Percentiles rank a stretch among this genome's conserved stretches.
These are phyloP conservation scores for Drosophila setifemur DNA, from an alignment of 1,140 invertebrate species.

Conservation along the genomic window DNA sequence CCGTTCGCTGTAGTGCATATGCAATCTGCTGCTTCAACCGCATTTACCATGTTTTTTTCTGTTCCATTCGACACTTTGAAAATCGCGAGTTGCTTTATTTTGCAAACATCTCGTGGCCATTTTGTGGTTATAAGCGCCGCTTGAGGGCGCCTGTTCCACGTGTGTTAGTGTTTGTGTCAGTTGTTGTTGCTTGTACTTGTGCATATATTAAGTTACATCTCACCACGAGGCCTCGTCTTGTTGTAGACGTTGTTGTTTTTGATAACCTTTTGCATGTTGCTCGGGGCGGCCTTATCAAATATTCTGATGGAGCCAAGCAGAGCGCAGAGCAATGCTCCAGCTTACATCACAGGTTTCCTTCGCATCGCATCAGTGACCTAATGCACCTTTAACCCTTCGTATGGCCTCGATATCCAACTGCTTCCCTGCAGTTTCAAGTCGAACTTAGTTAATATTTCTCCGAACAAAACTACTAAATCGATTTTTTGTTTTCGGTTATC, in stretches of 20 bases:
- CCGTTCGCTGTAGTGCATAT: constrained; percentile 7
- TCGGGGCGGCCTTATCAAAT: constrained; percentile 18
- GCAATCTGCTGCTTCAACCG: constrained; percentile 26
- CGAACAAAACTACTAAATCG: no score
- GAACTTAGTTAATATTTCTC: no score
- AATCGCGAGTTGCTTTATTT: constrained; percentile 19
- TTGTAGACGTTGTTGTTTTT: constrained; percentile 23
- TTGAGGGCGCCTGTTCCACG: constrained; percentile 40
- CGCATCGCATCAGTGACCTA: constrained; percentile 35
- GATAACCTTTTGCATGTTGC: constrained; percentile 55
- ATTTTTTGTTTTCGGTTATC: no score
- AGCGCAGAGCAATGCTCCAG: constrained; percentile 9
- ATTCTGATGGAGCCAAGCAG: neutral
- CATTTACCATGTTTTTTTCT: constrained; percentile 19
- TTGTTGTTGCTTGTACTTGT: constrained; percentile 15
- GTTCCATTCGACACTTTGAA: neutral
- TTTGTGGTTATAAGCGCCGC: constrained; percentile 69
- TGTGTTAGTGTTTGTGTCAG: constrained; percentile 31
- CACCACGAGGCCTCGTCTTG: constrained; percentile 21
- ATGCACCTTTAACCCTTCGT: constrained; percentile 36
- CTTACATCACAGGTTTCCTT: constrained; percentile 34
- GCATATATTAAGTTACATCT: constrained; percentile 34
- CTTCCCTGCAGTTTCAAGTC: neutral
- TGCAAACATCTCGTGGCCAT: constrained; percentile 43
- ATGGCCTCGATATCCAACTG: constrained; percentile 1